Evolutionary conservation across 2,113 vertebrate species (phyloP).

Genomic region (Pseudolaguvia tuberculata): DNA sequence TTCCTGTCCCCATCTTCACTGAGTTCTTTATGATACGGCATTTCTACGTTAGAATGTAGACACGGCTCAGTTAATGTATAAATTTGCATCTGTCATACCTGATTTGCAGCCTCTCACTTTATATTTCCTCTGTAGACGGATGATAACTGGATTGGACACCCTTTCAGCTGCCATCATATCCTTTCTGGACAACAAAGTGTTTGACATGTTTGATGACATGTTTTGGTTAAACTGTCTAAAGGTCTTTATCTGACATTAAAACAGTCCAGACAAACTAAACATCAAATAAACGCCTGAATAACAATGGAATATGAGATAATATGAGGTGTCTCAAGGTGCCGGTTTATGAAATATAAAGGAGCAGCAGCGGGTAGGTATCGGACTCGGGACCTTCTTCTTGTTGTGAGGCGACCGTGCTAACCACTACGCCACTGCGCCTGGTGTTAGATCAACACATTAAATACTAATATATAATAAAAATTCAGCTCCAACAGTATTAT

Average conservation of each 20-base stretch:
- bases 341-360: conserved; percentile 12
- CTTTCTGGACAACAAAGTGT: not conserved
- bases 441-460: too few relatives aligned
- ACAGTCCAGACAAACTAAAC: not conserved
- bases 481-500: too few relatives aligned
- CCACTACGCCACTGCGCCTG: too few relatives aligned
- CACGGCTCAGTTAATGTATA: conserved; percentile 6
- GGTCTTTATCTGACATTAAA: not conserved
- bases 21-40: not conserved
- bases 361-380: too few relatives aligned
- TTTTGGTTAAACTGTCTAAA: not conserved
- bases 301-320: not conserved
- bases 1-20: not conserved
- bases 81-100: conserved; percentile 2
- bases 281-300: conserved; percentile 8
- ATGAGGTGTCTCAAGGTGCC: not conserved
- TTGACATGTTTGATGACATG: not conserved
- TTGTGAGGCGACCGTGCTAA: too few relatives aligned
- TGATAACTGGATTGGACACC: conserved; percentile 4
- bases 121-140: not conserved
- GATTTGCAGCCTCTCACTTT: conserved; percentile 14
- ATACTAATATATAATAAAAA: too few relatives aligned
- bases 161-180: conserved; percentile 2
- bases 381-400: too few relatives aligned
- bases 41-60: not conserved